A percentile compares a stretch with the other conserved stretches of the same genome.
These are phyloP conservation scores for Bryconaethiops microstoma DNA, from an alignment of 2,797 vertebrate species.

Conservation along the genomic window DNA sequence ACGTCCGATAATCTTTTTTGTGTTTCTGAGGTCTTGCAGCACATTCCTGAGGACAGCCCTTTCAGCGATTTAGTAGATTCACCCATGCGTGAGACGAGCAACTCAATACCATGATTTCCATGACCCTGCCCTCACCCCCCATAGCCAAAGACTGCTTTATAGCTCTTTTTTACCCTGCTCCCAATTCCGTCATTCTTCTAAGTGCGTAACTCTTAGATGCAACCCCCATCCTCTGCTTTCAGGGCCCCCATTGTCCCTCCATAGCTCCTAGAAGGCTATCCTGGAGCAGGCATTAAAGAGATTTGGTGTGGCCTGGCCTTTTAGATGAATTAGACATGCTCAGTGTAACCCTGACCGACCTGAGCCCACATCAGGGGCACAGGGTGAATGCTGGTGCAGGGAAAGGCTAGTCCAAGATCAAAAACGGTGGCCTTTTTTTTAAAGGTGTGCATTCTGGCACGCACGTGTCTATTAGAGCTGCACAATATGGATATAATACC, in stretches of 20 bases:
- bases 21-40: constrained; percentile 47
- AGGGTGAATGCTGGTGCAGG: constrained; percentile 43
- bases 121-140: constrained; percentile 59
- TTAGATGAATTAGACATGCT: constrained; percentile 84
- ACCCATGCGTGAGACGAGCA: constrained; percentile 62
- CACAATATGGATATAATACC: too few relatives aligned
- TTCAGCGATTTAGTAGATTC: constrained; percentile 57
- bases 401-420: constrained; percentile 9
- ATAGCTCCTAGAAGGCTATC: constrained; percentile 47
- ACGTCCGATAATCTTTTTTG: constrained; percentile 52
- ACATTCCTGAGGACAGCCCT: constrained; percentile 53
- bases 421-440: constrained; percentile 3
- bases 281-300: constrained; percentile 68
- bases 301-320: constrained; percentile 78
- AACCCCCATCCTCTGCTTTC: constrained; percentile 47
- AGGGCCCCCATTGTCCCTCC: constrained; percentile 57
- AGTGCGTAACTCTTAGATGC: constrained; percentile 60
- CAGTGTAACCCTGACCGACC: constrained; percentile 78
- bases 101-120: constrained; percentile 58
- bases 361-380: constrained; percentile 67
- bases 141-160: constrained; percentile 56
- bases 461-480: too few relatives aligned
- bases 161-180: constrained; percentile 55
- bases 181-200: constrained; percentile 55
- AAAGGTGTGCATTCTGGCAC: background rate